These are phyloP conservation scores for Caenorhabditis tropicalis DNA, from an alignment of 1,140 invertebrate genomes.

Conservation along the genomic window DNA sequence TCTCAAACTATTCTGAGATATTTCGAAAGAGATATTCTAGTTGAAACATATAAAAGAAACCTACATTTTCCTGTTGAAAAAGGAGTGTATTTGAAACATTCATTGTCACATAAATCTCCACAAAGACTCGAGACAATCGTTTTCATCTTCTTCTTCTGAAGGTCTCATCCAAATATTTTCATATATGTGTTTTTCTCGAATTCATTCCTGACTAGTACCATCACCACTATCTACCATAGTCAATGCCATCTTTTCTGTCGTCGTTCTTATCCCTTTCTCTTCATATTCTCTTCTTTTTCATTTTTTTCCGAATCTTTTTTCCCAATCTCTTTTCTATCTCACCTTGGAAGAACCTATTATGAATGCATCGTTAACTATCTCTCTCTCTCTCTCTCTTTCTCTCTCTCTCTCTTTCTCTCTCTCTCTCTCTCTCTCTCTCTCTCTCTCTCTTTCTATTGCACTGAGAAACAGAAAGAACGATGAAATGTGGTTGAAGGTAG, in stretches of 20 bases:
- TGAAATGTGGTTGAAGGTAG: not conserved
- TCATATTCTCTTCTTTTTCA: not conserved
- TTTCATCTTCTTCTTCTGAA: not conserved
- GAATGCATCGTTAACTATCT: constrained; percentile 45
- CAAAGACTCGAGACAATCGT: not conserved
- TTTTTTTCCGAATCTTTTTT: not conserved
- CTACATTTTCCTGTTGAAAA: not conserved
- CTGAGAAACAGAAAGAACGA: constrained; percentile 38
- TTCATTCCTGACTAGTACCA: not conserved
- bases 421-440: too few relatives aligned
- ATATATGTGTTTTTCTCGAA: not conserved
- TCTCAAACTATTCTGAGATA: too few relatives aligned
- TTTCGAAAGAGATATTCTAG: too few relatives aligned
- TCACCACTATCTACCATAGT: not conserved
- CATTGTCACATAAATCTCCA: not conserved
- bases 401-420: too few relatives aligned
- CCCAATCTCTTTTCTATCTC: constrained; percentile 20
- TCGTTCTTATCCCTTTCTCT: not conserved
- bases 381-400: too few relatives aligned
- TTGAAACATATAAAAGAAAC: too few relatives aligned
- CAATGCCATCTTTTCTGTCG: constrained; percentile 1
- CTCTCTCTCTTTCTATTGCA: too few relatives aligned
- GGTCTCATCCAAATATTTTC: constrained; percentile 30
- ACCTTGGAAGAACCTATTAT: constrained; percentile 44
- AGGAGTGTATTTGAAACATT: not conserved